These are phyloP conservation scores for pig (Sus scrofa) DNA, from an alignment of 2,113 vertebrate species.

Conservation along the genomic window DNA sequence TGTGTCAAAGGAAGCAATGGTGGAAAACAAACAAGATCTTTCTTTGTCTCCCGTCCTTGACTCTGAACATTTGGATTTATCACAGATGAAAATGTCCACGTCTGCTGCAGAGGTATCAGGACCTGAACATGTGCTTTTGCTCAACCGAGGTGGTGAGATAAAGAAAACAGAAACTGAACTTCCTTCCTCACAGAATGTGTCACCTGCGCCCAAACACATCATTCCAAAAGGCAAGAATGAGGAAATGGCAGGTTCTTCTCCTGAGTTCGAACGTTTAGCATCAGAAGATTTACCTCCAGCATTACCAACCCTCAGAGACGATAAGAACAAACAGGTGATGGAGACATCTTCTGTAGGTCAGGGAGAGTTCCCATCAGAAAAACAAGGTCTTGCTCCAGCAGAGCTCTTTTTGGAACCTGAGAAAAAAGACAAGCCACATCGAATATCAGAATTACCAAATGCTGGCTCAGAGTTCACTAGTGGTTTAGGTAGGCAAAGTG, in stretches of 20 bases:
- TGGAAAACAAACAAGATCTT: slow-evolving; percentile 57
- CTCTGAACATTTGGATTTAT: not conserved
- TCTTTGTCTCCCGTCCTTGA: not conserved
- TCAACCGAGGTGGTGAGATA: not conserved
- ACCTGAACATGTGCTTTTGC: slow-evolving; percentile 59
- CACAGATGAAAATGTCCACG: slow-evolving; percentile 40
- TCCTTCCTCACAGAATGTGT: slow-evolving; percentile 47
- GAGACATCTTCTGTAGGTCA: not conserved
- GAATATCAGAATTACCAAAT: not conserved
- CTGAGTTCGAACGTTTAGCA: slow-evolving; percentile 42
- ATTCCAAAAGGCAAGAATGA: slow-evolving; percentile 61
- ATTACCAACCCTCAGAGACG: not conserved
- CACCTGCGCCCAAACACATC: slow-evolving; percentile 45
- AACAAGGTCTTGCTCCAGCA: not conserved
- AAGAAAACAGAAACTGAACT: slow-evolving; percentile 59
- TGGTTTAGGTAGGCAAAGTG: not conserved
- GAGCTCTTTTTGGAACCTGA: not conserved
- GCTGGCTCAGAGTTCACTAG: not conserved
- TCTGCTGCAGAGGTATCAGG: slow-evolving; percentile 35
- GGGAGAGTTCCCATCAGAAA: slow-evolving; percentile 69
- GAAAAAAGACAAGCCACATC: slow-evolving; percentile 47
- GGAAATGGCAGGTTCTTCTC: slow-evolving; percentile 35
- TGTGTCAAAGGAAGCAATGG: slow-evolving; percentile 52
- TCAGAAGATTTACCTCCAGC: slow-evolving; percentile 7
- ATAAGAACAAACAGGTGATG: not conserved